phyloP scores from a whole-genome alignment of 2,113 vertebrate species.

The Tetrao urogallus region DNA sequence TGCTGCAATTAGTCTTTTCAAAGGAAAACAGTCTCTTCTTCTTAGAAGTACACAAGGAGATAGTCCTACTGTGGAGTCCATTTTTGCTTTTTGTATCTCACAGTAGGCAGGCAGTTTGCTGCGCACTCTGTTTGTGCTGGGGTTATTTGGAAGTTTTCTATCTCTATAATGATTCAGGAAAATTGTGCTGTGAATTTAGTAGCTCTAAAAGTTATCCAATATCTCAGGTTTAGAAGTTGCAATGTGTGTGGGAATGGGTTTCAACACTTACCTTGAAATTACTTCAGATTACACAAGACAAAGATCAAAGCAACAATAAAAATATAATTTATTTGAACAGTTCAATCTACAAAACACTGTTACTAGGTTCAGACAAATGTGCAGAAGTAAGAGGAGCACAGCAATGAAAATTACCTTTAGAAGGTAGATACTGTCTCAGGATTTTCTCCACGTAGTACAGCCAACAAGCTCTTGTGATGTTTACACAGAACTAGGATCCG shows the following conservation, averaged over 20 bases:
- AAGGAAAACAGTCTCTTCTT: slow-evolving; percentile 28
- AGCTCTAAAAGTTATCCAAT: background rate
- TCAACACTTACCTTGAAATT: background rate
- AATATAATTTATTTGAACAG: background rate
- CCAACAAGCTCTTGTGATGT: background rate
- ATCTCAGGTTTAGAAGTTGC: background rate
- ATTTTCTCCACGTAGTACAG: background rate
- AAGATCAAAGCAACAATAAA: background rate
- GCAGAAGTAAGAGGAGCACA: background rate
- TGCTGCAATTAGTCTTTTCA: slow-evolving; percentile 13
- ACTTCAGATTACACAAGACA: background rate
- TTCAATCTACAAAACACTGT: background rate
- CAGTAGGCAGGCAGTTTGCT: background rate
- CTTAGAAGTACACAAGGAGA: background rate
- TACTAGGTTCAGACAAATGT: background rate
- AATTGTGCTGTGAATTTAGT: background rate
- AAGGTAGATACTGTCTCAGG: background rate
- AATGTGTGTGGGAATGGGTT: background rate
- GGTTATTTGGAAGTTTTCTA: background rate
- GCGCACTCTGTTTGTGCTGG: background rate
- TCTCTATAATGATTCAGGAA: background rate
- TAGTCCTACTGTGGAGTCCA: background rate
- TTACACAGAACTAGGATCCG: background rate
- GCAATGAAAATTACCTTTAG: background rate
- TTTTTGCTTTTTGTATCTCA: slow-evolving; percentile 1